Evolutionary conservation across 2,797 vertebrate genomes (phyloP).

Genomic region (Poecile montanus): DNA sequence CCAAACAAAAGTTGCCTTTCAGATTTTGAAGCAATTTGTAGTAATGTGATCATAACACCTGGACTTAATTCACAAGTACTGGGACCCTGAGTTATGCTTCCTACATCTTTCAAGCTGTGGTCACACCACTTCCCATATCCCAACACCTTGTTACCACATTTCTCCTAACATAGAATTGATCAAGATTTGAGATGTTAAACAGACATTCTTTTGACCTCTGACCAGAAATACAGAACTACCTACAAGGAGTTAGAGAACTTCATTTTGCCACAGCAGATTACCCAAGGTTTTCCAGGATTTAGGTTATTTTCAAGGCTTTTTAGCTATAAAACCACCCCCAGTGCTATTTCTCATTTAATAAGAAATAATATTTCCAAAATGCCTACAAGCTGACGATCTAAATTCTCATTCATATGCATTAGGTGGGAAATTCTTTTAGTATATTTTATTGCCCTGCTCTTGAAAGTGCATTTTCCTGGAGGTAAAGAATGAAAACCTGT

Average conservation of each 20-base stretch:
- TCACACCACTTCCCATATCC: background rate
- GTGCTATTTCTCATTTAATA: background rate
- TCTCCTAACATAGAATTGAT: slow-evolving; percentile 2
- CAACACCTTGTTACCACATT: slow-evolving; percentile 26
- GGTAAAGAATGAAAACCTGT: background rate
- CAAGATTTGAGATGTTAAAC: slow-evolving; percentile 19
- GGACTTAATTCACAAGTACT: slow-evolving; percentile 16
- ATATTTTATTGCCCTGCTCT: background rate
- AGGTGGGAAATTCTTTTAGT: background rate
- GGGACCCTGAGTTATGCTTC: background rate
- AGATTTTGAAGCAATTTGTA: background rate
- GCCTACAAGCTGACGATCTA: background rate
- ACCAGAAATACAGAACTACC: background rate
- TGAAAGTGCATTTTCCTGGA: background rate
- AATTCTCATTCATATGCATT: background rate
- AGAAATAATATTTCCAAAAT: background rate
- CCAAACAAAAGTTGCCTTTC: background rate
- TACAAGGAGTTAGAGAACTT: background rate
- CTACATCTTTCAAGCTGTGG: slow-evolving; percentile 6
- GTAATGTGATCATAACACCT: background rate
- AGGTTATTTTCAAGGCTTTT: background rate
- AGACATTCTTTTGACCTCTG: slow-evolving; percentile 11
- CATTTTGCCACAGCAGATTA: background rate
- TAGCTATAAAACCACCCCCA: background rate
- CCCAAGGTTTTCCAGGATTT: background rate